A percentile compares a stretch with the other conserved stretches of the same genome.
These are phyloP conservation scores for Tachysurus vachellii DNA, from an alignment of 2,113 vertebrate genomes.

Conservation along the genomic window DNA sequence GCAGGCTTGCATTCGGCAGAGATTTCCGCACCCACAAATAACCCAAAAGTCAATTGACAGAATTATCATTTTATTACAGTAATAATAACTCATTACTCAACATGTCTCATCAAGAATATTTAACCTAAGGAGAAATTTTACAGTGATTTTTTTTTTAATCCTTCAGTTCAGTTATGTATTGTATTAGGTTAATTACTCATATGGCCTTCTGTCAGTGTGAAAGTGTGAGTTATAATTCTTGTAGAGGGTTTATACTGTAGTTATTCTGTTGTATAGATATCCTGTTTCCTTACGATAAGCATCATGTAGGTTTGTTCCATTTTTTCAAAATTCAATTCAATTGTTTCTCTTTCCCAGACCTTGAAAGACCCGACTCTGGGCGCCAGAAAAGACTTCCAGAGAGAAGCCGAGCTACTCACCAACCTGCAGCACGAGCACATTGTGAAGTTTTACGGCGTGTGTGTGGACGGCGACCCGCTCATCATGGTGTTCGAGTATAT, in stretches of 20 bases:
- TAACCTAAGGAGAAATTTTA: not conserved
- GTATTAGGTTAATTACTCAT: not conserved
- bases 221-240: not conserved
- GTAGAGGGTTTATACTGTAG: not conserved
- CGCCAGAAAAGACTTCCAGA: conserved; percentile 95
- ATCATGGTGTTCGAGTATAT: conserved; percentile 99
- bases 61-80: not conserved
- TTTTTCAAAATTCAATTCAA: not conserved
- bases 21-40: not conserved
- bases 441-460: conserved; percentile 94
- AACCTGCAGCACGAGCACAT: conserved; percentile 98
- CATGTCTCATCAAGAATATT: conserved; percentile 6
- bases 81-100: not conserved
- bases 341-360: conserved; percentile 72
- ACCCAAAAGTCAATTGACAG: not conserved
- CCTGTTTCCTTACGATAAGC: not conserved
- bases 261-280: not conserved
- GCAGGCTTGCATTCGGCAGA: not conserved
- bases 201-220: not conserved
- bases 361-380: conserved; percentile 94
- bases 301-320: not conserved
- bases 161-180: not conserved
- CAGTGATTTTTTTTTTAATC: not conserved
- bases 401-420: conserved; percentile 95
- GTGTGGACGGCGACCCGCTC: conserved; percentile 93